phyloP scores from a whole-genome alignment of 2,888 invertebrate genomes.

The Lasioglossum calceatum region DNA sequence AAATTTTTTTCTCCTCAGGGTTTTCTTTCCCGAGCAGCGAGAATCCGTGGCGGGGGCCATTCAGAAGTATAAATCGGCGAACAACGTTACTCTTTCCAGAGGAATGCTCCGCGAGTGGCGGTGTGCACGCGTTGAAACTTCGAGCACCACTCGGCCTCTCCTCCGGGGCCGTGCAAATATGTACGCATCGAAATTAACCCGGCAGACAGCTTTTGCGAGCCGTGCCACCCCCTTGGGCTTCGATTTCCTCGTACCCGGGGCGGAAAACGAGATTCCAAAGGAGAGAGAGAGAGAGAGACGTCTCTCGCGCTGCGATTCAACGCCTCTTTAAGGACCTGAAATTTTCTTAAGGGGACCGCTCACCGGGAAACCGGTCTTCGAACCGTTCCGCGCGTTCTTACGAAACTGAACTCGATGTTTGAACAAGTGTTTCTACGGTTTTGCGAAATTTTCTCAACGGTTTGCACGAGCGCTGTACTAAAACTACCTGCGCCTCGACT shows the following conservation, averaged over 20 bases:
- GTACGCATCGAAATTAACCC: conserved; percentile 66
- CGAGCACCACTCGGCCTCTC: conserved; percentile 40
- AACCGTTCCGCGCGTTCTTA: not conserved
- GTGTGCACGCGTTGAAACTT: conserved; percentile 47
- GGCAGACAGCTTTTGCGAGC: conserved; percentile 48
- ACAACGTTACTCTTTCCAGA: conserved; percentile 19
- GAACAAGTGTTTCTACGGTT: conserved; percentile 1
- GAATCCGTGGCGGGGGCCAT: conserved; percentile 4
- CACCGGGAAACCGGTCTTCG: not conserved
- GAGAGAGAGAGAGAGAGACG: not conserved
- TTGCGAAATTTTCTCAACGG: not conserved
- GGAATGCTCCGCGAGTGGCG: conserved; percentile 42
- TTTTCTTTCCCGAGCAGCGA: not conserved
- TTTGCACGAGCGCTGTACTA: not conserved
- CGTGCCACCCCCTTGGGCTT: conserved; percentile 22
- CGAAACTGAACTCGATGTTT: conserved; percentile 3
- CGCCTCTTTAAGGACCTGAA: not conserved
- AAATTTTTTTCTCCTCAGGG: not conserved
- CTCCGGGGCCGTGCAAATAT: conserved; percentile 57
- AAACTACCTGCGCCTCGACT: not conserved
- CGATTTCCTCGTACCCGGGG: conserved; percentile 22
- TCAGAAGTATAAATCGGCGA: conserved; percentile 38
- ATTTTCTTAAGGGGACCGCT: not conserved
- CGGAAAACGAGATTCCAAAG: not conserved
- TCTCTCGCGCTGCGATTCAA: not conserved